A percentile compares a stretch with the other conserved stretches of the same genome.
These are phyloP conservation scores for Cinclus cinclus DNA, from an alignment of 2,113 vertebrate genomes.

Conservation along the genomic window DNA sequence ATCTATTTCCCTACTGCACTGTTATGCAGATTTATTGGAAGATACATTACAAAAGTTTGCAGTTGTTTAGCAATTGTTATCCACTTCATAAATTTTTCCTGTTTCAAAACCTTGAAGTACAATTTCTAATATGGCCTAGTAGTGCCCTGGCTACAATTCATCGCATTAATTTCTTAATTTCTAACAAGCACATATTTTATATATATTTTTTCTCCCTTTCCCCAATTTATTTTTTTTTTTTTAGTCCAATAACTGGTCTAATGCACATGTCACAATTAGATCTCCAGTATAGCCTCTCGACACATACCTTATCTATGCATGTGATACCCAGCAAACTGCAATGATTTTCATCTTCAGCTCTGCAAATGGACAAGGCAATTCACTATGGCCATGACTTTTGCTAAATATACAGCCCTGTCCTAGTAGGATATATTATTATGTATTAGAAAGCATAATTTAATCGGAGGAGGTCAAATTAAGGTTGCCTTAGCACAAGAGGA, in stretches of 20 bases:
- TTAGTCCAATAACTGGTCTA: not conserved
- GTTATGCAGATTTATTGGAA: constrained; percentile 7
- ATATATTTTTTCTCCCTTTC: not conserved
- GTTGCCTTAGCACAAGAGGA: not conserved
- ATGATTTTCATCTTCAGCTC: not conserved
- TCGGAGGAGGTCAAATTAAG: not conserved
- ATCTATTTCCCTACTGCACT: not conserved
- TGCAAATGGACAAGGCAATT: not conserved
- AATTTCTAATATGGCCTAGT: not conserved
- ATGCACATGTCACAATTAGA: not conserved
- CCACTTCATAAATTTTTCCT: not conserved
- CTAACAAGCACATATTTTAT: not conserved
- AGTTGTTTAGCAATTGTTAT: constrained; percentile 17
- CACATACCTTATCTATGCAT: not conserved
- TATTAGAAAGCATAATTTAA: not conserved
- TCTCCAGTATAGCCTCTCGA: not conserved
- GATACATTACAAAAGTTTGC: not conserved
- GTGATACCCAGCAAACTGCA: not conserved
- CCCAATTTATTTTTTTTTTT: not conserved
- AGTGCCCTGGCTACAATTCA: not conserved
- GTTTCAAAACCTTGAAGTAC: not conserved
- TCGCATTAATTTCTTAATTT: not conserved
- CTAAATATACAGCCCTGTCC: not conserved
- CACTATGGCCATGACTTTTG: not conserved
- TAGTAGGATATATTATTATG: not conserved